phyloP scores from a whole-genome alignment of 2,113 vertebrate species.

The Brachionichthys hirsutus region DNA sequence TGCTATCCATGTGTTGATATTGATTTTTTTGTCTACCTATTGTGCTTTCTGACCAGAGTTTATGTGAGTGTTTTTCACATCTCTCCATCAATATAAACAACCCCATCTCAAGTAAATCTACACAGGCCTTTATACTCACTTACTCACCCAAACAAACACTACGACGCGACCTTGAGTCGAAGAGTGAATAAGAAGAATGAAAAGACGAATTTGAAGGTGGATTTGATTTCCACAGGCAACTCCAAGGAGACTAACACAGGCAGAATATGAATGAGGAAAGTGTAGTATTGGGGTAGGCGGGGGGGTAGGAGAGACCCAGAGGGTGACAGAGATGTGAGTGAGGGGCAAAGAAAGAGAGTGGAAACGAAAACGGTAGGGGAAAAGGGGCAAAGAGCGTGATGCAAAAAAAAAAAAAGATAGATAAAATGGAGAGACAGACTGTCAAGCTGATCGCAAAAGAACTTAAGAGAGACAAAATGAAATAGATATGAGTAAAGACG shows the following conservation, averaged over 20 bases:
- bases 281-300: slow-evolving; percentile 13
- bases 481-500: too few relatives aligned
- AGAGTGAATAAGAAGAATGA: slow-evolving; percentile 64
- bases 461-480: slow-evolving; percentile 45
- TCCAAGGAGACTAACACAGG: slow-evolving; percentile 70
- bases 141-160: slow-evolving; percentile 20
- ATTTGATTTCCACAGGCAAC: slow-evolving; percentile 72
- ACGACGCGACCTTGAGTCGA: slow-evolving; percentile 49
- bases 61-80: neutral
- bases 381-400: slow-evolving; percentile 39
- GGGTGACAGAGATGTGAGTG: slow-evolving; percentile 21
- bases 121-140: slow-evolving; percentile 23
- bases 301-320: slow-evolving; percentile 32
- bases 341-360: slow-evolving; percentile 21
- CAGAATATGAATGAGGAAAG: slow-evolving; percentile 71
- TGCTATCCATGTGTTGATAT: neutral
- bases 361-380: slow-evolving; percentile 10
- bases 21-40: neutral
- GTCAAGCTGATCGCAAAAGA: slow-evolving; percentile 48
- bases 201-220: slow-evolving; percentile 71
- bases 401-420: slow-evolving; percentile 19
- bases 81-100: slow-evolving; percentile 12
- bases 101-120: slow-evolving; percentile 5
- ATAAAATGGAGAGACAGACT: slow-evolving; percentile 31
- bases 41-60: slow-evolving; percentile 3